Conservation (phyloP, 1,140 invertebrate species). For the Drosophila ohnishii region DNA sequence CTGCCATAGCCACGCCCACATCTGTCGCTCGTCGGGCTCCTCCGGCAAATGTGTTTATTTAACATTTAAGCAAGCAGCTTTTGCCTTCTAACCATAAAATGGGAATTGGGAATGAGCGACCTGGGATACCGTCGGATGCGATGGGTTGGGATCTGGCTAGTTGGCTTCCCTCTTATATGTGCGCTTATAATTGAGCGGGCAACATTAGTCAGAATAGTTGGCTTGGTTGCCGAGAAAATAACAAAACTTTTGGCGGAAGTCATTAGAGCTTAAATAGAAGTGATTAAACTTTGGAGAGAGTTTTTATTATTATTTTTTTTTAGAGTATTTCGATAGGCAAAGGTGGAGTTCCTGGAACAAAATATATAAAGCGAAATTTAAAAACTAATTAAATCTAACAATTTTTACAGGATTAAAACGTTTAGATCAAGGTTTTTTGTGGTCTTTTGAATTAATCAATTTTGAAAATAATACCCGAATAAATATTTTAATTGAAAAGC, state of each 20-base stretch:
- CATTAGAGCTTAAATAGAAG: constrained; percentile 18
- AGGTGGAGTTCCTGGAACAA: not conserved
- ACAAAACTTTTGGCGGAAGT: constrained; percentile 12
- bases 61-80: constrained; percentile 52
- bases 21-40: constrained; percentile 1
- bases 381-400: not conserved
- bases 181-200: constrained; percentile 19
- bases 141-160: constrained; percentile 12
- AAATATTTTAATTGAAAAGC: no score
- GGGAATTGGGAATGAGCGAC: constrained; percentile 32
- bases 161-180: constrained; percentile 4
- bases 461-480: no score
- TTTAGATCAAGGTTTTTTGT: no score
- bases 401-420: not conserved
- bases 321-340: not conserved
- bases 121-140: not conserved
- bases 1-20: constrained; percentile 20
- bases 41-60: constrained; percentile 53
- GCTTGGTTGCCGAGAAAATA: not conserved
- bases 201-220: constrained; percentile 10
- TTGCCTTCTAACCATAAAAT: constrained; percentile 31
- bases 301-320: not conserved
- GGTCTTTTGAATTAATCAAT: no score
- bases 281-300: constrained; percentile 7
- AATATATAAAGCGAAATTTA: not conserved